These are phyloP conservation scores for Tuta absoluta DNA, from an alignment of 2,888 invertebrate species.

Conservation along the genomic window DNA sequence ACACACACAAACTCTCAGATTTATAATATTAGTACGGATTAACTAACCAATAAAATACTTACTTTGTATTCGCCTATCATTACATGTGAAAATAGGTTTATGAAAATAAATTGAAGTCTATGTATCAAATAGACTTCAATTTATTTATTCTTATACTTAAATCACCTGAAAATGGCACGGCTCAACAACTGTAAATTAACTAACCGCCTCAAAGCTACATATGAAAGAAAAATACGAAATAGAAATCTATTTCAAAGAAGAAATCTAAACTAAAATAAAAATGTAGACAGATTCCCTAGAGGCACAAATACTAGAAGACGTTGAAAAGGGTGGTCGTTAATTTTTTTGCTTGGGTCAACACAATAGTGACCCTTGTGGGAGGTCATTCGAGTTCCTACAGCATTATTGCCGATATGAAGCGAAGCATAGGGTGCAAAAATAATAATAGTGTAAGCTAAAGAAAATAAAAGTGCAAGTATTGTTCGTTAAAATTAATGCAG, in stretches of 20 bases:
- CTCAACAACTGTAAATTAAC: neutral
- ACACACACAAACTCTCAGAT: too few species aligned
- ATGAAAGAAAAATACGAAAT: neutral
- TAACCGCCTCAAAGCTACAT: neutral
- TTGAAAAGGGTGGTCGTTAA: constrained; percentile 40
- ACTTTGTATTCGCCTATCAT: too few species aligned
- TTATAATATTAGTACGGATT: too few species aligned
- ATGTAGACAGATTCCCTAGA: constrained; percentile 1
- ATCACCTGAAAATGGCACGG: neutral
- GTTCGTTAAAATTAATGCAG: too few species aligned
- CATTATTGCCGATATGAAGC: constrained; percentile 29
- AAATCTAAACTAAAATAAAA: constrained; percentile 27
- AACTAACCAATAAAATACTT: too few species aligned
- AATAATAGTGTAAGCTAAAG: neutral
- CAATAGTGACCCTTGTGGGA: constrained; percentile 25
- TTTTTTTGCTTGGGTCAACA: constrained; percentile 36
- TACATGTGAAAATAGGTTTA: too few species aligned
- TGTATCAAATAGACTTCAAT: too few species aligned
- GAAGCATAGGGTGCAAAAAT: neutral
- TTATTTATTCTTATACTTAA: neutral
- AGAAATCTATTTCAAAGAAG: neutral
- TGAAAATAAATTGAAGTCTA: too few species aligned
- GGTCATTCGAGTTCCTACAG: constrained; percentile 33
- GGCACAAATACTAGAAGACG: constrained; percentile 24
- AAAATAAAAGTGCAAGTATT: neutral